Conservation (phyloP, 2,797 vertebrate genomes). For the Steatocranus sp. region DNA sequence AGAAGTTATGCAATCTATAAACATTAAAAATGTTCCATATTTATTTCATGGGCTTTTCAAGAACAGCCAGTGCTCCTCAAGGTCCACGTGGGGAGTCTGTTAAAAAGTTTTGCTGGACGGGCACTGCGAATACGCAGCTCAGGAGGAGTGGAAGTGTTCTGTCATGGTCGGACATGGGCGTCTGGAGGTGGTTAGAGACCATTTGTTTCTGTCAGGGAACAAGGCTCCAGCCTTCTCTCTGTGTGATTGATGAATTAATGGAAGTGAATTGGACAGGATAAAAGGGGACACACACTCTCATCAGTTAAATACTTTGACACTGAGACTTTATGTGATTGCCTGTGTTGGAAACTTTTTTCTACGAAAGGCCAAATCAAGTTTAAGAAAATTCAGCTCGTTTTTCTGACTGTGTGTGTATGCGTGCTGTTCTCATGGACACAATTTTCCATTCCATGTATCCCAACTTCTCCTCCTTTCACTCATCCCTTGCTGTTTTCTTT, state of each 20-base stretch:
- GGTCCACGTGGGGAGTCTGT: constrained; percentile 34
- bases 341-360: constrained; percentile 38
- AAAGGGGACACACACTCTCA: constrained; percentile 45
- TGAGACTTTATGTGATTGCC: constrained; percentile 32
- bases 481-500: not conserved
- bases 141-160: constrained; percentile 63
- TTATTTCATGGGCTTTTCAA: constrained; percentile 43
- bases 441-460: constrained; percentile 38
- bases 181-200: constrained; percentile 72
- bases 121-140: constrained; percentile 10
- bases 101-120: constrained; percentile 28
- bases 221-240: constrained; percentile 49
- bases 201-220: constrained; percentile 73
- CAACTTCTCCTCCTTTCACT: not conserved
- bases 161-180: constrained; percentile 65
- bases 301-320: constrained; percentile 58
- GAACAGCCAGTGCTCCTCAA: constrained; percentile 17
- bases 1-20: constrained; percentile 61
- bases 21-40: constrained; percentile 46
- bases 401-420: constrained; percentile 2
- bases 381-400: not conserved
- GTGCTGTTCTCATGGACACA: not conserved
- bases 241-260: constrained; percentile 66
- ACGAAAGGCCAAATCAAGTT: constrained; percentile 7
- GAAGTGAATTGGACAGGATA: constrained; percentile 52